Percentiles rank a stretch among this genome's conserved stretches.
Evolutionary conservation across 2,113 vertebrate species (phyloP).

Genomic region (Murina feae): DNA sequence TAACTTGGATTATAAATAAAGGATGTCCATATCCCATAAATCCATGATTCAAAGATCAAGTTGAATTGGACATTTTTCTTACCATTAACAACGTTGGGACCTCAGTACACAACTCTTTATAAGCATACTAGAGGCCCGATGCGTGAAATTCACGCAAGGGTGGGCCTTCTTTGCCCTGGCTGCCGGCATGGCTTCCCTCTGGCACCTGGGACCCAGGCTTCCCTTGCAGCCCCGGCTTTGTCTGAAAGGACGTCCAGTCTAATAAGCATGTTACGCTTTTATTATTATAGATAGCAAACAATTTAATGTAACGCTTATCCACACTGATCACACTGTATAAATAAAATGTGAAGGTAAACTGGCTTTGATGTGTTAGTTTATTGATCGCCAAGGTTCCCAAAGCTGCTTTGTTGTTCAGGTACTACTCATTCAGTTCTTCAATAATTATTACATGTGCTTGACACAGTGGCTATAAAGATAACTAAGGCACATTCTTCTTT

Average conservation of each 20-base stretch:
- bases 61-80: not conserved
- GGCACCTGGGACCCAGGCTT: too few species aligned
- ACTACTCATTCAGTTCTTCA: slow-evolving; percentile 2
- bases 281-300: not conserved
- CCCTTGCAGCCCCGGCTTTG: too few species aligned
- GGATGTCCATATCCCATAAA: not conserved
- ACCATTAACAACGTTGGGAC: not conserved
- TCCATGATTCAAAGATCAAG: not conserved
- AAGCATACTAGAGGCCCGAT: too few species aligned
- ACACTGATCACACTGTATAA: not conserved
- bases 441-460: not conserved
- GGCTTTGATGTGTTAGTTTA: not conserved
- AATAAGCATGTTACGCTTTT: too few species aligned
- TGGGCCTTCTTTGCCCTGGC: too few species aligned
- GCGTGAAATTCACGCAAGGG: too few species aligned
- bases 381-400: not conserved
- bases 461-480: not conserved
- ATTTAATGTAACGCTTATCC: not conserved
- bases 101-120: not conserved
- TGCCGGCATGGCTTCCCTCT: too few species aligned
- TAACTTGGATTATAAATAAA: not conserved
- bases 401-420: not conserved
- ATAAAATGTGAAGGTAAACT: not conserved
- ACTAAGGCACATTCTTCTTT: not conserved
- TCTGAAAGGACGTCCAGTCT: too few species aligned